Evolutionary conservation across 2,888 invertebrate species (phyloP).

Genomic region (Boloria selene): DNA sequence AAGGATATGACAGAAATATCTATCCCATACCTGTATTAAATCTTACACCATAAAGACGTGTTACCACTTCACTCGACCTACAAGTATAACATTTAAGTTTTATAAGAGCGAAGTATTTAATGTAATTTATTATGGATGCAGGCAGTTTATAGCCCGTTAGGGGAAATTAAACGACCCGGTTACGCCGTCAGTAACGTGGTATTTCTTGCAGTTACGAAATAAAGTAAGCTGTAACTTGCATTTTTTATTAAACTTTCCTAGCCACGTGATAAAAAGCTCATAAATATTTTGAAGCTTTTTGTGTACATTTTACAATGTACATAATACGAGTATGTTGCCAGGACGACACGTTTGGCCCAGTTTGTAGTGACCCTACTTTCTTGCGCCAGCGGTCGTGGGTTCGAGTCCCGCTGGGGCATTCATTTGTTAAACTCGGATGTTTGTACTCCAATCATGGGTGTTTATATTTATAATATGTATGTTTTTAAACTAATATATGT

Average conservation of each 20-base stretch:
- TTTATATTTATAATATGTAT: too few species aligned
- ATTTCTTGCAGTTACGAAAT: conserved; percentile 16
- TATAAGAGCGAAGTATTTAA: conserved; percentile 28
- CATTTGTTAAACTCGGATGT: too few species aligned
- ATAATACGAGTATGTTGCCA: too few species aligned
- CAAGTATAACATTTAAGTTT: conserved; percentile 18
- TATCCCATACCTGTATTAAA: not conserved
- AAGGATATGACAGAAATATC: too few species aligned
- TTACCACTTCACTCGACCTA: conserved; percentile 1
- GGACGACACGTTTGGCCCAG: too few species aligned
- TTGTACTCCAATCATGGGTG: too few species aligned
- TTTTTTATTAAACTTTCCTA: conserved; percentile 11
- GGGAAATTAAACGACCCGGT: conserved; percentile 28
- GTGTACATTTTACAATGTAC: too few species aligned
- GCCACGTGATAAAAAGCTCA: not conserved
- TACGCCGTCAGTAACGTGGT: conserved; percentile 21
- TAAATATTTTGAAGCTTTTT: too few species aligned
- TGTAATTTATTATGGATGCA: conserved; percentile 31
- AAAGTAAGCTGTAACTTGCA: conserved; percentile 1
- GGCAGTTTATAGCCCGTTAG: conserved; percentile 27
- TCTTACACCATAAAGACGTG: not conserved
- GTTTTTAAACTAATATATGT: too few species aligned
- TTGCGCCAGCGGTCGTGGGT: too few species aligned
- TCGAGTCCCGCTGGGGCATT: too few species aligned
- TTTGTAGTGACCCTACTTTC: too few species aligned